A percentile compares a stretch with the other conserved stretches of the same genome.
Evolutionary conservation across 2,888 invertebrate genomes (phyloP).

Genomic region (Trachelus troglodyta): DNA sequence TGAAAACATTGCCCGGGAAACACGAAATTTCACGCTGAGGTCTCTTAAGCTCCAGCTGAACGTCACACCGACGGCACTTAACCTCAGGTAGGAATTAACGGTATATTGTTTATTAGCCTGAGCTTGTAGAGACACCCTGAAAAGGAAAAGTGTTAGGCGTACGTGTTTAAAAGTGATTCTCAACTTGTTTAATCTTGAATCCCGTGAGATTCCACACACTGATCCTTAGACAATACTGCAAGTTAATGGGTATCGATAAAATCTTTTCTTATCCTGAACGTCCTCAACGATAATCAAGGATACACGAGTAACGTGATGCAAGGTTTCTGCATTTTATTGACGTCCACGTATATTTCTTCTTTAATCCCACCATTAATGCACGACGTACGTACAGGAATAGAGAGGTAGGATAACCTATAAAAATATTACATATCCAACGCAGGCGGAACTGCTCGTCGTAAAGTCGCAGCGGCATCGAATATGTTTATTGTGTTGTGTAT

Average conservation of each 20-base stretch:
- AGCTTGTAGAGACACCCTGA: not conserved
- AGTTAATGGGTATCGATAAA: not conserved
- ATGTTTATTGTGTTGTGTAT: not conserved
- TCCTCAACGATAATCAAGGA: not conserved
- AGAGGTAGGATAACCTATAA: not conserved
- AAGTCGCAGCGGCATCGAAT: not conserved
- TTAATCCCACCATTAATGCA: not conserved
- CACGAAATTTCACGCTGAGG: conserved; percentile 71
- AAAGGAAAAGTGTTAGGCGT: not conserved
- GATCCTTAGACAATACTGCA: not conserved
- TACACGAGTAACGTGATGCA: not conserved
- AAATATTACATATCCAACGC: not conserved
- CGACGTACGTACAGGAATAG: not conserved
- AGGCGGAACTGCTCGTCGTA: not conserved
- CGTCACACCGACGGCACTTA: conserved; percentile 72
- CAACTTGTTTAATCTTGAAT: not conserved
- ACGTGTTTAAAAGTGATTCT: not conserved
- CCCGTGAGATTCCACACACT: not conserved
- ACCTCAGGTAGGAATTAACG: conserved; percentile 67
- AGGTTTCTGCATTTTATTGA: not conserved
- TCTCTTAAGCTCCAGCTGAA: conserved; percentile 73
- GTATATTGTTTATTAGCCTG: not conserved
- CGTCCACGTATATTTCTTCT: not conserved
- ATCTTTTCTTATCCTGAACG: not conserved
- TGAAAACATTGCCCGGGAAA: conserved; percentile 77